phyloP scores from a whole-genome alignment of 2,113 vertebrate species.

The Copsychus sechellarum region DNA sequence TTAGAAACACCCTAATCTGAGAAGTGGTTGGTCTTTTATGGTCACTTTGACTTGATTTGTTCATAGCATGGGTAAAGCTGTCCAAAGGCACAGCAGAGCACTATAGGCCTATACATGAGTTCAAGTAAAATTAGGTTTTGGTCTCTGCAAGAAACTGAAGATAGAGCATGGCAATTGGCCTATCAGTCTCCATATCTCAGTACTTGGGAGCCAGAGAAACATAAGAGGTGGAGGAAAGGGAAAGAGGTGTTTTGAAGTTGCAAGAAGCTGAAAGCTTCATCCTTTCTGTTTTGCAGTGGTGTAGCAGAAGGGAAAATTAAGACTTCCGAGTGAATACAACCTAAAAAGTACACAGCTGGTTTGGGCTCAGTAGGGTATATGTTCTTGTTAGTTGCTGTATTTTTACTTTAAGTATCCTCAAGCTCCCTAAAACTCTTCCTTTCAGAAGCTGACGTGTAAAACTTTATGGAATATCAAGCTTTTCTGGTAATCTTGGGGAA shows the following conservation, averaged over 20 bases:
- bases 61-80: background rate
- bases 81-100: background rate
- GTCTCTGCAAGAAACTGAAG: background rate
- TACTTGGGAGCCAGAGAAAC: background rate
- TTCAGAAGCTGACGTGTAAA: background rate
- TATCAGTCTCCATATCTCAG: background rate
- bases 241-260: background rate
- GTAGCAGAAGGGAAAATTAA: background rate
- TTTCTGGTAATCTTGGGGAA: conserved; percentile 2
- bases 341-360: background rate
- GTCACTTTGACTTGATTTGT: fast-evolving
- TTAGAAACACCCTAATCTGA: background rate
- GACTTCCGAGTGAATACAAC: background rate
- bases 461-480: background rate
- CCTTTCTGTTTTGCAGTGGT: background rate
- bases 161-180: background rate
- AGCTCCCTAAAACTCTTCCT: background rate
- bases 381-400: background rate
- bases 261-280: background rate
- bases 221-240: background rate
- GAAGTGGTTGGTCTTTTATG: background rate
- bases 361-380: background rate
- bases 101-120: fast-evolving
- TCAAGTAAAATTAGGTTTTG: background rate
- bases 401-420: conserved; percentile 15